Evolutionary conservation across 2,797 vertebrate genomes (phyloP).

Genomic region (Myotis findleyi): DNA sequence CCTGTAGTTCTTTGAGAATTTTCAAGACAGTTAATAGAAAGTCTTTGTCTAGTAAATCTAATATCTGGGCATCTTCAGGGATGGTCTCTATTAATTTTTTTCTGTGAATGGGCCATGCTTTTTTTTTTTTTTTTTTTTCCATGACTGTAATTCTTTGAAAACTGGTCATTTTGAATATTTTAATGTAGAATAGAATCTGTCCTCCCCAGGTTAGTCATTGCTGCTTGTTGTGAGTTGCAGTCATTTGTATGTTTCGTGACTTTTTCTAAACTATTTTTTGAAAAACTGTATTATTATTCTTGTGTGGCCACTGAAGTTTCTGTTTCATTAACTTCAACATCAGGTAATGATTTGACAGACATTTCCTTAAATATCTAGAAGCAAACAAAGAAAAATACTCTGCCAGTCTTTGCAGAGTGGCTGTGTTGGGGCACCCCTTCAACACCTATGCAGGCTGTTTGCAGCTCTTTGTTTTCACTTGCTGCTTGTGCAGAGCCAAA

Average conservation of each 20-base stretch:
- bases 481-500: background rate
- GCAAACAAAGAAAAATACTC: background rate
- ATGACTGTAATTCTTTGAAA: background rate
- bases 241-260: background rate
- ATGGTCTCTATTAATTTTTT: background rate
- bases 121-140: no score
- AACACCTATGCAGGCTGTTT: background rate
- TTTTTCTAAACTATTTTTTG: background rate
- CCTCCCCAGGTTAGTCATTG: background rate
- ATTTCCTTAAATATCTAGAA: background rate
- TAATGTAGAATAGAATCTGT: background rate
- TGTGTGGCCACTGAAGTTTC: background rate
- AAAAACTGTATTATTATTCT: slow-evolving; percentile 16
- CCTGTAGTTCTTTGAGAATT: background rate
- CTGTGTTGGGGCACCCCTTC: background rate
- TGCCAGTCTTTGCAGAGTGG: background rate
- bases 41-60: background rate
- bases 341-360: background rate
- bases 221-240: background rate
- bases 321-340: background rate
- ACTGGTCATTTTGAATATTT: background rate
- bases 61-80: background rate
- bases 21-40: background rate
- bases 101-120: background rate
- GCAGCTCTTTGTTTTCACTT: background rate